Evolutionary conservation across 2,797 vertebrate genomes (phyloP).

Genomic region (Heterohyrax brucei): DNA sequence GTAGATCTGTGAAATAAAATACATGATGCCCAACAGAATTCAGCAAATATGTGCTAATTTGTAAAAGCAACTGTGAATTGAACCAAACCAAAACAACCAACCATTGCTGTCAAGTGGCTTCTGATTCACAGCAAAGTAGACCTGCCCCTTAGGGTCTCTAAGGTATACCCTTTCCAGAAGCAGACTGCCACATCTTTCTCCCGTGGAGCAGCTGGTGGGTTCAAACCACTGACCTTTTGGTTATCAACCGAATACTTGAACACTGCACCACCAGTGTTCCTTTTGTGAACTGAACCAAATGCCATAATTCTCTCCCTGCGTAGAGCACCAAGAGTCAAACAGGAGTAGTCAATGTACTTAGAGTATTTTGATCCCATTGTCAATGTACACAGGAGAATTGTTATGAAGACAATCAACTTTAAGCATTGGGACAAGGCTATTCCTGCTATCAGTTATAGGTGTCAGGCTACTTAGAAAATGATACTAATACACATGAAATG

Average conservation of each 20-base stretch:
- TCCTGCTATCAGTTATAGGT: background rate
- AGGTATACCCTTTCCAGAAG: background rate
- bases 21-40: background rate
- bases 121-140: too few relatives aligned
- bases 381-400: background rate
- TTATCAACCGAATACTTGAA: background rate
- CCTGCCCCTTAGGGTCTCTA: too few relatives aligned
- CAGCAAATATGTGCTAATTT: background rate
- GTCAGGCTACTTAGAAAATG: conserved; percentile 24
- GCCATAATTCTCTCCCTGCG: background rate
- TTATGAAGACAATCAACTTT: background rate
- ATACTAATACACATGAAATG: background rate
- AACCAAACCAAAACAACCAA: background rate
- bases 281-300: background rate
- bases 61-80: background rate
- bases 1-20: background rate
- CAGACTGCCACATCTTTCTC: background rate
- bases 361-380: background rate
- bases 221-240: background rate
- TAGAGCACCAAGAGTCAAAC: background rate
- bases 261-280: background rate
- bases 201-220: background rate
- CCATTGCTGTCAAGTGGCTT: too few relatives aligned
- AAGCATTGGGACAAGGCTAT: background rate
- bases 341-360: background rate